phyloP scores from a whole-genome alignment of 2,888 invertebrate species.

The Scaptomyza polygonia region DNA sequence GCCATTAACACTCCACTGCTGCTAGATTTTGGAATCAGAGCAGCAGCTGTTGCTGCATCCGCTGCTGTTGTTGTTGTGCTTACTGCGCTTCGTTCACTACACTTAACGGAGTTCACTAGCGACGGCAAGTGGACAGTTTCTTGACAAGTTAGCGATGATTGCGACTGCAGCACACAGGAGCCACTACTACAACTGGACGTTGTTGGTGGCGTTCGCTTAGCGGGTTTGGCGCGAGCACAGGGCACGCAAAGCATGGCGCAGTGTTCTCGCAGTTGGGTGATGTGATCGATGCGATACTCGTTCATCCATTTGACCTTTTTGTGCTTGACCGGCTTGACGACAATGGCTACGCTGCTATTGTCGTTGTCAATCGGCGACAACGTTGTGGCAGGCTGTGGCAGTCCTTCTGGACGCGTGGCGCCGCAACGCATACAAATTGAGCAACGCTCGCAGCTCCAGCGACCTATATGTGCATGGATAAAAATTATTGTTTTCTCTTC shows the following conservation, averaged over 20 bases:
- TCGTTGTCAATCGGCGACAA: conserved; percentile 55
- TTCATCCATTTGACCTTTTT: conserved; percentile 84
- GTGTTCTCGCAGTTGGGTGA: conserved; percentile 83
- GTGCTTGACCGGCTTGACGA: conserved; percentile 61
- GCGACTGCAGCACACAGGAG: conserved; percentile 8
- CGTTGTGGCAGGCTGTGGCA: conserved; percentile 30
- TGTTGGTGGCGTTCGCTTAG: conserved; percentile 55
- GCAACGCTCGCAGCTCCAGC: conserved; percentile 95
- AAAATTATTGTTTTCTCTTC: not conserved
- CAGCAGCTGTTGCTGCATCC: conserved; percentile 15
- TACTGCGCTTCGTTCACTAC: not conserved
- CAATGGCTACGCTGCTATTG: conserved; percentile 44
- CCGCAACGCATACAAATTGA: conserved; percentile 89
- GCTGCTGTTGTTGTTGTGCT: conserved; percentile 16
- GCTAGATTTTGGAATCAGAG: conserved; percentile 23
- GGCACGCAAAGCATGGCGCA: conserved; percentile 87
- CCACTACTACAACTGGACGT: conserved; percentile 10
- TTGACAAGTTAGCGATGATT: conserved; percentile 4
- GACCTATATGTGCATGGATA: conserved; percentile 83
- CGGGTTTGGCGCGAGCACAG: conserved; percentile 80
- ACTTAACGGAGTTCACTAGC: not conserved
- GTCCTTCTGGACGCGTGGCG: conserved; percentile 85
- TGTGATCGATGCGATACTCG: conserved; percentile 83
- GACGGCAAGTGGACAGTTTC: not conserved
- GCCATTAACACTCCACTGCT: conserved; percentile 17